Conservation (phyloP, 2,797 vertebrate genomes). For the Megalops cyprinoides region DNA sequence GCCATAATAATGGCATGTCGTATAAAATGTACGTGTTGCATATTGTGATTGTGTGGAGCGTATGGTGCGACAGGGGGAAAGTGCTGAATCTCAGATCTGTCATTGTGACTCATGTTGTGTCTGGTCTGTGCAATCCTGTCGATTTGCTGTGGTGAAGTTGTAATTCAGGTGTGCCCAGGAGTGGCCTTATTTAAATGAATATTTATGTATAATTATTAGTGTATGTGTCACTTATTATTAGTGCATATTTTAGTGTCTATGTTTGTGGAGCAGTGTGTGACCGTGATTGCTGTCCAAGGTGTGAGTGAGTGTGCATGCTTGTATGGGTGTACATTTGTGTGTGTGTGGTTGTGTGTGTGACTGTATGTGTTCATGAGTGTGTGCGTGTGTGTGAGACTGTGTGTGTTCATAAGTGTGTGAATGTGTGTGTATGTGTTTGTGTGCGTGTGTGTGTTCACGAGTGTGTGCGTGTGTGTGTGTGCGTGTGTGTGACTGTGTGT, state of each 20-base stretch:
- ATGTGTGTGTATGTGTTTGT: no score
- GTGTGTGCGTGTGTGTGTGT: conserved; percentile 19
- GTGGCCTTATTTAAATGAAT: no score
- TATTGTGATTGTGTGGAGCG: neutral
- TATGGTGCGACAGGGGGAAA: neutral
- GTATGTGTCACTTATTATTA: no score
- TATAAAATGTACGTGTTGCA: neutral
- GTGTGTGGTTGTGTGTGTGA: neutral
- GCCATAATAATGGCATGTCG: neutral
- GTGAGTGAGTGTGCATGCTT: neutral
- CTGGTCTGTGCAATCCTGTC: neutral
- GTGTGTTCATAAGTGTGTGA: no score
- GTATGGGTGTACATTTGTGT: neutral
- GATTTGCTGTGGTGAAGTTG: neutral
- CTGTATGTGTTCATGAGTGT: neutral
- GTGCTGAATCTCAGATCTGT: neutral
- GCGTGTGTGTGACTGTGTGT: no score
- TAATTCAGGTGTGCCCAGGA: neutral
- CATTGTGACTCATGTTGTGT: neutral
- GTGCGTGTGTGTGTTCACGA: conserved; percentile 31
- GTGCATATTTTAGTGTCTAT: conserved; percentile 25
- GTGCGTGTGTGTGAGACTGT: neutral
- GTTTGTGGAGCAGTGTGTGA: neutral
- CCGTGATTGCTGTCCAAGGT: neutral
- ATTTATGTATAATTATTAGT: no score